Percentiles rank a stretch among this genome's conserved stretches.
phyloP scores from a whole-genome alignment of 2,888 invertebrate genomes.

The Lepidochitona cinerea region DNA sequence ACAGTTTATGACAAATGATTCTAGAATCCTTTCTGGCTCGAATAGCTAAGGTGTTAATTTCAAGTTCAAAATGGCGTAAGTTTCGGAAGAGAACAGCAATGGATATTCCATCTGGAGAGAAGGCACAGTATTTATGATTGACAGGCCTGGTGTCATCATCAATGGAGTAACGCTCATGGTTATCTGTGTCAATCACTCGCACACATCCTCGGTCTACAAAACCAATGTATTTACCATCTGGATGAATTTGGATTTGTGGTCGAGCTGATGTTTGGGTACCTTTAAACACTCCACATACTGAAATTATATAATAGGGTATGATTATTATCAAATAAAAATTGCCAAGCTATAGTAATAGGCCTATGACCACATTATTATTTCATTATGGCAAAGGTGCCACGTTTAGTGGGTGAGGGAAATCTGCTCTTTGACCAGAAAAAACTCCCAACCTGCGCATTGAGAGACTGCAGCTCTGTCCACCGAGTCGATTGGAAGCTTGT shows the following conservation, averaged over 20 bases:
- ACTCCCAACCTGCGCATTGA: too few species aligned
- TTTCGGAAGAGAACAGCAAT: constrained; percentile 43
- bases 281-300: constrained; percentile 41
- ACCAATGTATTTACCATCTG: constrained; percentile 45
- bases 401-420: too few species aligned
- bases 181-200: constrained; percentile 27
- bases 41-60: neutral
- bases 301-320: too few species aligned
- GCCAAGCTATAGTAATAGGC: too few species aligned
- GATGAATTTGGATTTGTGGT: constrained; percentile 51
- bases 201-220: constrained; percentile 41
- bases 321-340: too few species aligned
- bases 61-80: constrained; percentile 32
- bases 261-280: constrained; percentile 39
- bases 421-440: too few species aligned
- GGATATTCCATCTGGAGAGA: constrained; percentile 52
- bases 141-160: constrained; percentile 38
- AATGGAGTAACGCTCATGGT: constrained; percentile 34
- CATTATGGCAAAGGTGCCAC: too few species aligned
- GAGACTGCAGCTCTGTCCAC: too few species aligned
- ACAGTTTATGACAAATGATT: constrained; percentile 31
- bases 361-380: too few species aligned
- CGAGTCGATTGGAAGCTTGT: too few species aligned
- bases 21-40: neutral
- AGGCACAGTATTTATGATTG: constrained; percentile 43